Evolutionary conservation across 2,888 invertebrate genomes (phyloP).

Genomic region (Chesias legatella): DNA sequence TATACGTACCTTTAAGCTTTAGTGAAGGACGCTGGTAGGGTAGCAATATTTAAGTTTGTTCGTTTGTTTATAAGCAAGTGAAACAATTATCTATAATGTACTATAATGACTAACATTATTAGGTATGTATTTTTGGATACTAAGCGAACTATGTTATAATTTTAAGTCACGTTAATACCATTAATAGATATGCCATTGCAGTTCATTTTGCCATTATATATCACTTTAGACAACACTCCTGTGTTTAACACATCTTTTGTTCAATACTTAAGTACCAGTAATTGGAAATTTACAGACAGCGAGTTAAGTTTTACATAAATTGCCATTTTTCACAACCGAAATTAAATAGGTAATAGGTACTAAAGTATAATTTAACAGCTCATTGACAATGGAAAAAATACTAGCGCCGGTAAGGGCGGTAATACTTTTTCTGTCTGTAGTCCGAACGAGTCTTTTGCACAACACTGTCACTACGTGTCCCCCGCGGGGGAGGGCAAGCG

Average conservation of each 20-base stretch:
- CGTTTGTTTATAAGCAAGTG: constrained; percentile 17
- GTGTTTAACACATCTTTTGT: constrained; percentile 74
- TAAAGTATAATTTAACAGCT: constrained; percentile 70
- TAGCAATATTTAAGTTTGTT: constrained; percentile 19
- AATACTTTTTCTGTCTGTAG: constrained; percentile 46
- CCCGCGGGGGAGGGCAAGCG: constrained; percentile 41
- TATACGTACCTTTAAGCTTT: no score
- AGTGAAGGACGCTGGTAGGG: no score
- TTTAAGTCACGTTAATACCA: constrained; percentile 17
- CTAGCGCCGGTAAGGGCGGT: constrained; percentile 47
- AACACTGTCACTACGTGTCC: constrained; percentile 67
- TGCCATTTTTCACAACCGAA: constrained; percentile 81
- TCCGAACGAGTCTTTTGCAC: constrained; percentile 58
- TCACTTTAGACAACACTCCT: constrained; percentile 65
- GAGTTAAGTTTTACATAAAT: constrained; percentile 73
- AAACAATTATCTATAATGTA: constrained; percentile 24
- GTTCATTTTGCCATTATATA: constrained; percentile 42
- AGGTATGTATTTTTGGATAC: constrained; percentile 22
- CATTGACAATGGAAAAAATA: constrained; percentile 48
- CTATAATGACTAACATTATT: constrained; percentile 21
- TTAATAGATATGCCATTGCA: constrained; percentile 56
- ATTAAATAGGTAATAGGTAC: constrained; percentile 76
- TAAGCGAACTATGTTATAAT: constrained; percentile 15
- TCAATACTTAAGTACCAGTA: constrained; percentile 67
- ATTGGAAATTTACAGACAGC: constrained; percentile 70